phyloP scores from a whole-genome alignment of 1,140 invertebrate genomes.

The Belonocnema kinseyi region DNA sequence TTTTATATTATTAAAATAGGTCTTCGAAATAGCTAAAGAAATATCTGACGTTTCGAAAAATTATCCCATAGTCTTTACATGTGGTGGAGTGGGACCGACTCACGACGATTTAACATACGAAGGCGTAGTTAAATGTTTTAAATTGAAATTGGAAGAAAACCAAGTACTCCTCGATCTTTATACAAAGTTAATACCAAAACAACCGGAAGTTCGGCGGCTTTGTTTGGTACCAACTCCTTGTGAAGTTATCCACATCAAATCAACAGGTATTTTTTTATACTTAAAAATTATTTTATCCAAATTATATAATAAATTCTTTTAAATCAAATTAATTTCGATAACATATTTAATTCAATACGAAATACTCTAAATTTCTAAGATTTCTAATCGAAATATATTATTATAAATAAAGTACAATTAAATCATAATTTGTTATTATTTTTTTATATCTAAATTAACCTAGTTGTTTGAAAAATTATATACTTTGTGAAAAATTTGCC shows the following conservation, averaged over 20 bases:
- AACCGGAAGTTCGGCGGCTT: conserved; percentile 52
- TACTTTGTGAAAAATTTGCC: no score
- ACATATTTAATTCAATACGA: no score
- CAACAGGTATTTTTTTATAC: conserved; percentile 5
- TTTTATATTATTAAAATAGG: conserved; percentile 52
- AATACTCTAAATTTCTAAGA: no score
- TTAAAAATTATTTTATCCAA: no score
- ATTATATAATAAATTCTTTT: no score
- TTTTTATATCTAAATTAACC: no score
- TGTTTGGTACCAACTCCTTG: conserved; percentile 58
- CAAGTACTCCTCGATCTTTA: conserved; percentile 76
- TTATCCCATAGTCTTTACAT: conserved; percentile 80
- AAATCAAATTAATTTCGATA: no score
- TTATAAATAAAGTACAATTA: no score
- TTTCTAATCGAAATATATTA: no score
- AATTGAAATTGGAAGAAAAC: conserved; percentile 75
- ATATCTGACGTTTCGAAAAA: conserved; percentile 77
- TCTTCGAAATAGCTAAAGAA: conserved; percentile 80
- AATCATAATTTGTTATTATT: no score
- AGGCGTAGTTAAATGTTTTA: conserved; percentile 81
- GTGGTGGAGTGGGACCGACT: conserved; percentile 86
- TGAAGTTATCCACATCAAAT: conserved; percentile 58
- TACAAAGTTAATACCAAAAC: conserved; percentile 48
- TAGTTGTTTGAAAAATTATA: no score
- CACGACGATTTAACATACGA: conserved; percentile 87